Evolutionary conservation across 2,888 invertebrate genomes (phyloP).

Genomic region (Eulithis testata): DNA sequence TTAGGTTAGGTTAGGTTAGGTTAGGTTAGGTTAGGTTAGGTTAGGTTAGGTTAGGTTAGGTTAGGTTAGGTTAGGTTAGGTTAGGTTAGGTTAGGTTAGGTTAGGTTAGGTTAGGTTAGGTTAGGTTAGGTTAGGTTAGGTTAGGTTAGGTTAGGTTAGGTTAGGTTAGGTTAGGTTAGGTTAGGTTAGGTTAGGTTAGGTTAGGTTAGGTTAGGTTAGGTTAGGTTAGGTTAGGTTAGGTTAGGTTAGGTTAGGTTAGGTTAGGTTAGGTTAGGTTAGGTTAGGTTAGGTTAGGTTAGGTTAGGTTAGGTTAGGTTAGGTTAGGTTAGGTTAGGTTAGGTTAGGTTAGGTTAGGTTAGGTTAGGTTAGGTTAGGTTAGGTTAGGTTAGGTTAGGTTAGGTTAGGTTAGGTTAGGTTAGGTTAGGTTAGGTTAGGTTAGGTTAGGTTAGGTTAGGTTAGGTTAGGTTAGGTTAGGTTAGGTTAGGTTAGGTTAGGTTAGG

Average conservation of each 20-base stretch:
- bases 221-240: conserved; percentile 23
- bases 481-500: conserved; percentile 7
- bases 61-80: conserved; percentile 27
- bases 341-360: conserved; percentile 38
- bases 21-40: conserved; percentile 19
- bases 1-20: conserved; percentile 15
- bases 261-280: conserved; percentile 2
- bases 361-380: conserved; percentile 38
- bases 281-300: conserved; percentile 7
- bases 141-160: conserved; percentile 26
- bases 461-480: conserved; percentile 7
- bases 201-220: conserved; percentile 16
- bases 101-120: conserved; percentile 31
- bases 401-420: conserved; percentile 40
- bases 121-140: conserved; percentile 29
- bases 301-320: conserved; percentile 29
- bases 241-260: conserved; percentile 6
- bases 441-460: conserved; percentile 39
- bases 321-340: conserved; percentile 35
- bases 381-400: conserved; percentile 38
- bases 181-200: conserved; percentile 12
- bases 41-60: conserved; percentile 14
- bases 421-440: conserved; percentile 39
- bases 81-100: conserved; percentile 31
- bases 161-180: conserved; percentile 22